phyloP scores from a whole-genome alignment of 37 sponge, comb jelly and placozoan species.

The Ephydatia muelleri region DNA sequence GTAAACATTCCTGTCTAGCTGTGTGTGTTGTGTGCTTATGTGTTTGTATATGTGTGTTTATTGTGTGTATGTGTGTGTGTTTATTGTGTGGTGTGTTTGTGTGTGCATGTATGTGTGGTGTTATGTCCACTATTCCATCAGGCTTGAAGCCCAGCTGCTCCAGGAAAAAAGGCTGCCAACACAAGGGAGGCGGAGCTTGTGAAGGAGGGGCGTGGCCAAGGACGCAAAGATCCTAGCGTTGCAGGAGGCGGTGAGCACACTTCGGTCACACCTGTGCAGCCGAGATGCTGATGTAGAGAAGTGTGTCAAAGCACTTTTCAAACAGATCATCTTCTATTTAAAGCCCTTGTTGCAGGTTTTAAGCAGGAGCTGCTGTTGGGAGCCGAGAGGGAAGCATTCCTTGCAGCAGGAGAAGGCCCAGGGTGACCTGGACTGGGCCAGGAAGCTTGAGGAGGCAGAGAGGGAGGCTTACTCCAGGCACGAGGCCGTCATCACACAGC shows the following conservation, averaged over 20 bases:
- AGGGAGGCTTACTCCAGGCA: slow-evolving; percentile 4
- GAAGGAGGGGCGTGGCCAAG: slow-evolving; percentile 13
- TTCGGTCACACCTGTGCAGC: not conserved
- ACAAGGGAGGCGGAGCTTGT: not conserved
- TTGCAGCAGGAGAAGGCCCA: slow-evolving; percentile 25
- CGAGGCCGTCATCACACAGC: slow-evolving; percentile 14
- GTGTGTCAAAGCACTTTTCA: not conserved
- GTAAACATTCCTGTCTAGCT: not conserved
- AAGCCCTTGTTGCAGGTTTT: not conserved
- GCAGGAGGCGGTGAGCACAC: slow-evolving; percentile 7
- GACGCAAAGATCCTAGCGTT: slow-evolving; percentile 29
- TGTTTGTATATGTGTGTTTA: too few relatives aligned
- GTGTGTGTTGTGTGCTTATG: too few relatives aligned
- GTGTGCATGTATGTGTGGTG: too few relatives aligned
- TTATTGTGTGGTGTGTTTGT: too few relatives aligned
- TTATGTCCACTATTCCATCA: not conserved
- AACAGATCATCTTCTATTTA: too few relatives aligned
- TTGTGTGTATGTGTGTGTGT: too few relatives aligned
- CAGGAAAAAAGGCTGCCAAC: not conserved
- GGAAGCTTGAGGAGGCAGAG: slow-evolving; percentile 29
- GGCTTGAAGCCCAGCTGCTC: not conserved
- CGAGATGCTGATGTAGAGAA: slow-evolving; percentile 3
- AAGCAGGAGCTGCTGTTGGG: not conserved
- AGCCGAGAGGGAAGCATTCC: not conserved
- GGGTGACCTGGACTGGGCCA: slow-evolving; percentile 48